phyloP scores from a whole-genome alignment of 2,888 invertebrate species.

The Gastrophysa polygoni region DNA sequence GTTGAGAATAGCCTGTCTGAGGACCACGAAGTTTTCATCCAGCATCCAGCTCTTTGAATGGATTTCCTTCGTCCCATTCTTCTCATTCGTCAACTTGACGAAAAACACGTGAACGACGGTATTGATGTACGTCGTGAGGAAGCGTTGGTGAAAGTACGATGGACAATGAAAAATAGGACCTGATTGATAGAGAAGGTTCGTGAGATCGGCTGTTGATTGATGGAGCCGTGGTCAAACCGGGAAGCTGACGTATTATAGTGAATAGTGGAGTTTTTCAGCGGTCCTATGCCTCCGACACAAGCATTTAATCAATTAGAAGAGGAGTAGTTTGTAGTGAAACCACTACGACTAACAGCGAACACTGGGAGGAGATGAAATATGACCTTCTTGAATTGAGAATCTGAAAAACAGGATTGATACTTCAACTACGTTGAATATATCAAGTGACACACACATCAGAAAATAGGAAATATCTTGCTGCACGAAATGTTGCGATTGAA shows the following conservation, averaged over 20 bases:
- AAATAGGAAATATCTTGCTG: too few relatives aligned
- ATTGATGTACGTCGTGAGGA: constrained; percentile 29
- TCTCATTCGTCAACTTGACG: not conserved
- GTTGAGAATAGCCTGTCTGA: too few relatives aligned
- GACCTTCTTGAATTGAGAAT: too few relatives aligned
- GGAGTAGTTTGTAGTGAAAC: not conserved
- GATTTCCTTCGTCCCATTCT: not conserved
- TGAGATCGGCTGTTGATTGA: constrained; percentile 53
- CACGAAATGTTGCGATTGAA: too few relatives aligned
- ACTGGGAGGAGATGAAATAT: too few relatives aligned
- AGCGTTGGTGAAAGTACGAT: constrained; percentile 37
- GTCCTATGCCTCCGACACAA: constrained; percentile 14
- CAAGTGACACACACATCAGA: too few relatives aligned
- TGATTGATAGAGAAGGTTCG: constrained; percentile 54
- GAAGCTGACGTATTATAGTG: constrained; percentile 41
- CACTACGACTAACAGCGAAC: not conserved
- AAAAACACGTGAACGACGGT: constrained; percentile 18
- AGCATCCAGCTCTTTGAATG: constrained; percentile 2
- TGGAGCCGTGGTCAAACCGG: constrained; percentile 48
- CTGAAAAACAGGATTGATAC: too few relatives aligned
- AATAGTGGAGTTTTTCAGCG: constrained; percentile 28
- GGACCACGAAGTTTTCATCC: too few relatives aligned
- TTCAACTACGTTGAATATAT: too few relatives aligned
- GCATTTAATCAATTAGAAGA: constrained; percentile 13
- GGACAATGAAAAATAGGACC: constrained; percentile 49